Conservation (phyloP, 1,140 invertebrate genomes). For the Nylanderia fulva region DNA sequence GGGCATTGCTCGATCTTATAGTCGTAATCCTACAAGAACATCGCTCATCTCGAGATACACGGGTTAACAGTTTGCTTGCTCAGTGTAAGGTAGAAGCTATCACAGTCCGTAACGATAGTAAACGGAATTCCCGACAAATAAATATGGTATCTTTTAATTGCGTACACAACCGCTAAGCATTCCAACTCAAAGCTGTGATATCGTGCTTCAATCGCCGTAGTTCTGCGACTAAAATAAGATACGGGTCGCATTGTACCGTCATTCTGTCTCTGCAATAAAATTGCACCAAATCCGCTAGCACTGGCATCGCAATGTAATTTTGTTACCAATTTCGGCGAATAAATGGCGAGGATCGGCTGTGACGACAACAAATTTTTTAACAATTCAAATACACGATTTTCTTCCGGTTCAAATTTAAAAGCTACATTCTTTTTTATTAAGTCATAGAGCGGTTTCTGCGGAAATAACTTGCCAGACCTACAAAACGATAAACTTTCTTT, state of each 20-base stretch:
- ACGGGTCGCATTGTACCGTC: not conserved
- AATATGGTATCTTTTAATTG: no score
- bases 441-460: slow-evolving; percentile 75
- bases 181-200: slow-evolving; percentile 47
- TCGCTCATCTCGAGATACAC: slow-evolving; percentile 18
- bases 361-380: not conserved
- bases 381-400: slow-evolving; percentile 4
- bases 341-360: slow-evolving; percentile 14
- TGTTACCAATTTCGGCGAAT: not conserved
- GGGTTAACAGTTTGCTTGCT: slow-evolving; percentile 23
- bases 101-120: slow-evolving; percentile 19
- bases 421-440: slow-evolving; percentile 69
- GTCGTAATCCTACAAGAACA: slow-evolving; percentile 20
- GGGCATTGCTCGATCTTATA: not conserved
- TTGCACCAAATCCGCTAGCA: not conserved
- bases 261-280: slow-evolving; percentile 8
- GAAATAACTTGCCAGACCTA: slow-evolving; percentile 76
- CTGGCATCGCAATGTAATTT: slow-evolving; percentile 37
- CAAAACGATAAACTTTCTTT: slow-evolving; percentile 74
- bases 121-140: no score
- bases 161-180: not conserved
- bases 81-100: slow-evolving; percentile 35
- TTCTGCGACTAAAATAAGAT: slow-evolving; percentile 24
- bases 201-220: not conserved
- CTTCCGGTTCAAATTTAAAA: slow-evolving; percentile 64